A percentile compares a stretch with the other conserved stretches of the same genome.
These are phyloP conservation scores for Danio tinwini DNA, from an alignment of 2,797 vertebrate genomes.

Conservation along the genomic window DNA sequence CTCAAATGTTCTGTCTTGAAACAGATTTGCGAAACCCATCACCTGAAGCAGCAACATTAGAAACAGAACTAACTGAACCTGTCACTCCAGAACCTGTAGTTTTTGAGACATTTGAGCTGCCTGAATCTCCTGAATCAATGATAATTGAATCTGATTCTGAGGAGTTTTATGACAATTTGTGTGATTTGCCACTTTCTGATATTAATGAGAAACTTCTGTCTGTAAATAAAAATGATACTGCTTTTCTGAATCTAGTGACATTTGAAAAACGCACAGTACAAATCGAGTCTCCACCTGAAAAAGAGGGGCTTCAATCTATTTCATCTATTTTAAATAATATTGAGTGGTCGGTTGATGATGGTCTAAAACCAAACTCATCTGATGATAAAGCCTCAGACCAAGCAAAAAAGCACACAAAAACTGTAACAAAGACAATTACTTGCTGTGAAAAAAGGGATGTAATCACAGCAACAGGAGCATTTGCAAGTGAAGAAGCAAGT, in stretches of 20 bases:
- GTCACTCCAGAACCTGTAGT: slow-evolving; percentile 46
- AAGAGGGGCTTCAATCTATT: background rate
- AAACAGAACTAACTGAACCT: background rate
- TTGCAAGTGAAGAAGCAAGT: slow-evolving; percentile 49
- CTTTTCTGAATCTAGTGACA: slow-evolving; percentile 60
- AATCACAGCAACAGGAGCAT: slow-evolving; percentile 3
- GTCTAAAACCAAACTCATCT: slow-evolving; percentile 13
- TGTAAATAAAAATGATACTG: slow-evolving; percentile 11
- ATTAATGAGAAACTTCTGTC: slow-evolving; percentile 8
- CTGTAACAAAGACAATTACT: slow-evolving; percentile 13
- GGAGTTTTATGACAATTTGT: slow-evolving; percentile 22
- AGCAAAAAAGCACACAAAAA: slow-evolving; percentile 31
- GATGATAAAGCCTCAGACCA: slow-evolving; percentile 33
- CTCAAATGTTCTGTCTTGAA: slow-evolving; percentile 29
- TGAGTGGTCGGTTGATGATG: slow-evolving; percentile 16
- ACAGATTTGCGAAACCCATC: slow-evolving; percentile 46
- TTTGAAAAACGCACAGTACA: slow-evolving; percentile 35
- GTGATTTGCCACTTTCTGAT: slow-evolving; percentile 15
- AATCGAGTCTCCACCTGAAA: slow-evolving; percentile 22
- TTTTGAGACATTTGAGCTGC: slow-evolving; percentile 42
- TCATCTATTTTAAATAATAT: background rate
- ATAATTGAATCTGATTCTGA: slow-evolving; percentile 64
- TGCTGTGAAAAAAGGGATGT: background rate
- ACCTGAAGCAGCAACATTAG: slow-evolving; percentile 43
- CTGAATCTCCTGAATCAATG: slow-evolving; percentile 66